Evolutionary conservation across 2,113 vertebrate species (phyloP).

Genomic region (Trematomus loennbergii): DNA sequence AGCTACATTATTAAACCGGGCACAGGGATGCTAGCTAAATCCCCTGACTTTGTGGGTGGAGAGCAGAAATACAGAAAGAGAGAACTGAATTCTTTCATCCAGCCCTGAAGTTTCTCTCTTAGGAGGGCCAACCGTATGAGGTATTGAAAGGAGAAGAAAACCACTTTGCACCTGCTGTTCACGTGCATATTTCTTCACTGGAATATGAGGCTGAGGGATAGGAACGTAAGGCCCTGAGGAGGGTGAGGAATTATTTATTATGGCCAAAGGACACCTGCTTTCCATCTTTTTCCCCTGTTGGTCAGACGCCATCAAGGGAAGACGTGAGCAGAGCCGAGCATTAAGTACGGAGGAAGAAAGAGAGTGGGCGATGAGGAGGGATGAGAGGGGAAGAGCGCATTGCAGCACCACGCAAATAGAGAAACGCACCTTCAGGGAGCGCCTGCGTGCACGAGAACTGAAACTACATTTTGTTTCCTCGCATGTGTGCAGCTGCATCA

Average conservation of each 20-base stretch:
- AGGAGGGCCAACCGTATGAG: background rate
- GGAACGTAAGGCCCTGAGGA: background rate
- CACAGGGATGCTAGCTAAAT: conserved; percentile 2
- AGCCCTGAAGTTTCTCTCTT: conserved; percentile 29
- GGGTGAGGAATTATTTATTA: conserved; percentile 45
- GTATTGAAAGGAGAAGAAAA: conserved; percentile 24
- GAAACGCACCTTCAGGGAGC: conserved; percentile 36
- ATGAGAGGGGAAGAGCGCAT: conserved; percentile 44
- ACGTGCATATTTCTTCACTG: conserved; percentile 24
- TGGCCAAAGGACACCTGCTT: conserved; percentile 19
- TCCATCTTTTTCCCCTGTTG: conserved; percentile 37
- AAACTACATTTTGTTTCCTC: conserved; percentile 5
- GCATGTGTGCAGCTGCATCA: conserved; percentile 16
- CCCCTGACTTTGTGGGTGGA: conserved; percentile 43
- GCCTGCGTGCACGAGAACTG: conserved; percentile 23
- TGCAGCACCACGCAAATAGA: conserved; percentile 50
- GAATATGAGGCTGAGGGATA: conserved; percentile 16
- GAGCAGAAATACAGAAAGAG: conserved; percentile 27
- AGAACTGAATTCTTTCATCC: conserved; percentile 24
- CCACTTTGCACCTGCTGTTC: conserved; percentile 33
- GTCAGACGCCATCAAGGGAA: conserved; percentile 41
- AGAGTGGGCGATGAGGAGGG: conserved; percentile 57
- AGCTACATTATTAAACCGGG: conserved; percentile 59
- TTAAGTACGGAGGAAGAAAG: conserved; percentile 56
- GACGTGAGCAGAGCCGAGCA: conserved; percentile 43